Evolutionary conservation across 2,888 invertebrate genomes (phyloP).

Genomic region (Argyresthia albistria): DNA sequence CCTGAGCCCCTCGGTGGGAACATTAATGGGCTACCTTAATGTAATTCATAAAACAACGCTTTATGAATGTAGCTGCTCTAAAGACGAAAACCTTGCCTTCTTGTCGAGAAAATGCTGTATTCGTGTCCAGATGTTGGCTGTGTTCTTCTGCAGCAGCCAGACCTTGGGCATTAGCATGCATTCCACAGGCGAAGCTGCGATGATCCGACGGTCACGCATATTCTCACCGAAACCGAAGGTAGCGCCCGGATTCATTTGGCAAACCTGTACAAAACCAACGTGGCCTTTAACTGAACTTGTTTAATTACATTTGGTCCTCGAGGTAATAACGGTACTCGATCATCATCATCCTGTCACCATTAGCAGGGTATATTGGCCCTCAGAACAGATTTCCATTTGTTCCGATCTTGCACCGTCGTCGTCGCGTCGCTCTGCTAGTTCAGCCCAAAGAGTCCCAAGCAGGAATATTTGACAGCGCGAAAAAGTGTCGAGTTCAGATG

Average conservation of each 20-base stretch:
- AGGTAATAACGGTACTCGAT: background rate
- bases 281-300: background rate
- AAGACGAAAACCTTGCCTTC: background rate
- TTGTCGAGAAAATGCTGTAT: conserved; percentile 27
- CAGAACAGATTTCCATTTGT: too few relatives aligned
- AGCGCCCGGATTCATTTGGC: conserved; percentile 70
- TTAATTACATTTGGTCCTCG: background rate
- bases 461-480: too few relatives aligned
- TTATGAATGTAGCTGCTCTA: background rate
- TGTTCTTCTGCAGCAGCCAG: conserved; percentile 77
- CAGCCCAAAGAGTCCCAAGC: too few relatives aligned
- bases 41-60: too few relatives aligned
- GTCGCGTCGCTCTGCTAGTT: too few relatives aligned
- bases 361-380: background rate
- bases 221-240: conserved; percentile 82
- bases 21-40: too few relatives aligned
- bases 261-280: conserved; percentile 55
- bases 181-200: conserved; percentile 74
- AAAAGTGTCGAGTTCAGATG: too few relatives aligned
- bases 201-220: conserved; percentile 76
- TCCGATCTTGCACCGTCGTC: too few relatives aligned
- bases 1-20: too few relatives aligned
- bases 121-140: conserved; percentile 76
- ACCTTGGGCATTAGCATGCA: conserved; percentile 80
- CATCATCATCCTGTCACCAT: background rate